Evolutionary conservation across 2,888 invertebrate genomes (phyloP), one percentile per base, ranked within the genome.

Genomic region (Eremobia ochroleuca): DNA sequence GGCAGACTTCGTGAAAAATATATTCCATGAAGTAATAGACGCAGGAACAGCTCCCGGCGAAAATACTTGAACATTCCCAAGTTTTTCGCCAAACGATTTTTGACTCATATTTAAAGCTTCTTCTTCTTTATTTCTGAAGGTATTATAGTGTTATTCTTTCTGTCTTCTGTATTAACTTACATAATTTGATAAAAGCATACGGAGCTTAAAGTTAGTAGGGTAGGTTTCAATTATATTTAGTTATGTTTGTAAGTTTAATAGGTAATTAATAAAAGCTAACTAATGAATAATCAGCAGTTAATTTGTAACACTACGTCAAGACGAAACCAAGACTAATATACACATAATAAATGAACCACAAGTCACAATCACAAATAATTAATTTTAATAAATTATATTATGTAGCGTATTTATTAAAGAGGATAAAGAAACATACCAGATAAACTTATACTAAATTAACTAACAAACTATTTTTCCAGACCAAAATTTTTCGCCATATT

Each of bases 1-100:
- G 40, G 91, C 91, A 90, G 90, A 90, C 91, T 91, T 92, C 90
- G 91, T 92, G 92, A 93, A 94, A 94, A 94, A 94, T 94, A 91
- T 93, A 94, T 93, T 94, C 73, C 76, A 86, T 83, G 83, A 86
- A 87, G 86, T 90, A 88, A 90, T 88, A 89, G 87, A 89, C 86
- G 81, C 46, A 76, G 59, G 61, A 69, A 76, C 37, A 52, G 66
- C 64, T 73, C 37, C 28, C 28, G 49, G 59, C 66, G 90, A 93
- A 94, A 92, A 92, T 92, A 91, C 90, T 91, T 93, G 89, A 68
- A 81, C 73, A 79, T 79, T 71, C 37, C 55, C 55, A 73, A 80
- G 73, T 75, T 77, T 76, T 85, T 49, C n/a, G 13, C 40, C 40
- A 61, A 62, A 59, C 59, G 9, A 70, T 79, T 79, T 85, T 85